These are phyloP conservation scores for Chamaetylas fuelleborni DNA, from an alignment of 2,113 vertebrate species.

Conservation along the genomic window DNA sequence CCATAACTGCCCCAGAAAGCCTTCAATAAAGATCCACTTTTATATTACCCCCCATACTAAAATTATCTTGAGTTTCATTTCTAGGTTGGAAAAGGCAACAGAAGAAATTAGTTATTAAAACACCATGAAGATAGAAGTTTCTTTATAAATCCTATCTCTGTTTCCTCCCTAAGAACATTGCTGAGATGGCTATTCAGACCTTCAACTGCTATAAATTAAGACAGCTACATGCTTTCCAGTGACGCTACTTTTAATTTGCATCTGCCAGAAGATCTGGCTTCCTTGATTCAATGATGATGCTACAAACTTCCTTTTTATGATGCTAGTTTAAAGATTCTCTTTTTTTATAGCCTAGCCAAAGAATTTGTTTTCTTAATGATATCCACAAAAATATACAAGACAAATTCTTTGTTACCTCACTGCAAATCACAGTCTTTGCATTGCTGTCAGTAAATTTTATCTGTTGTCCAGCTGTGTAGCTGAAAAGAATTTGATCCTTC, in stretches of 20 bases:
- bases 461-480: neutral
- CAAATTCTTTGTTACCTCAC: neutral
- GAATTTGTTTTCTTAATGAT: neutral
- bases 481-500: constrained; percentile 5
- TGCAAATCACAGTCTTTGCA: neutral
- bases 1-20: neutral
- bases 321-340: neutral
- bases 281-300: neutral
- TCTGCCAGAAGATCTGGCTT: neutral
- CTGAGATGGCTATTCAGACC: neutral
- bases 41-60: too few species aligned
- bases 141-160: neutral
- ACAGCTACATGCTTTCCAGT: neutral
- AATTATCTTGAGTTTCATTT: neutral
- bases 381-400: neutral
- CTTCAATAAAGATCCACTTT: neutral
- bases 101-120: neutral
- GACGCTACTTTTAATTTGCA: neutral
- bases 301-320: neutral
- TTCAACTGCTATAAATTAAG: neutral
- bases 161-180: neutral
- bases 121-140: neutral
- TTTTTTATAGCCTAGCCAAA: neutral
- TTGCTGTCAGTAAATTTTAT: neutral
- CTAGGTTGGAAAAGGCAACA: neutral